phyloP scores from a whole-genome alignment of 92 coral and sea anemone species.

The Parazoanthus atlanticus region DNA sequence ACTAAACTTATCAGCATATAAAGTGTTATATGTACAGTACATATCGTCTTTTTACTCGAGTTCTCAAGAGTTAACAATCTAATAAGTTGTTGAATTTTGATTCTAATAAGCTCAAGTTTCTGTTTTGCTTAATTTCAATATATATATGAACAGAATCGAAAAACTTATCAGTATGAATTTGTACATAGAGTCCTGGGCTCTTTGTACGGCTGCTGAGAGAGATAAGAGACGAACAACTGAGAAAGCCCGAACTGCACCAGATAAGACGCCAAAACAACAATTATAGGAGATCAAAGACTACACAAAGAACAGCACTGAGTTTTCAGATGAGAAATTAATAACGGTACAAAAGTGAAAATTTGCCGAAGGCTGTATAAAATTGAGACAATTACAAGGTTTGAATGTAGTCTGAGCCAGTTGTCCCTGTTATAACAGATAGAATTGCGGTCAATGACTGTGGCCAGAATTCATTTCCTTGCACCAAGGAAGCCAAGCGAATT shows the following conservation, averaged over 20 bases:
- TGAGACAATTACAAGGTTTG: conserved; percentile 16
- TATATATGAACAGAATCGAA: neutral
- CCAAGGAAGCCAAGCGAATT: conserved; percentile 30
- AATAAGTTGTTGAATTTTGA: neutral
- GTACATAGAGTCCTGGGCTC: neutral
- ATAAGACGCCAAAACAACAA: neutral
- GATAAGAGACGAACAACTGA: neutral
- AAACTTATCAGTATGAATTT: neutral
- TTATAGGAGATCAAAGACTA: neutral
- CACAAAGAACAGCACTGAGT: neutral
- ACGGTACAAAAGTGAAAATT: conserved; percentile 3
- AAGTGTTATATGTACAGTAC: neutral
- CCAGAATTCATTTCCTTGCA: conserved; percentile 14
- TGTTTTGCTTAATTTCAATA: neutral
- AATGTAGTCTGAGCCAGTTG: conserved; percentile 4
- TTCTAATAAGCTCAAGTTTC: neutral
- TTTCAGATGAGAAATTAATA: conserved; percentile 27
- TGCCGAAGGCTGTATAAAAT: conserved; percentile 23
- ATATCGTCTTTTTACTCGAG: neutral
- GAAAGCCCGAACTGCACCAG: neutral
- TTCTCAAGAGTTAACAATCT: neutral
- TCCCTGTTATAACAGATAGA: neutral
- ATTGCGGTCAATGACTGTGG: conserved; percentile 6
- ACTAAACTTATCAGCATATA: neutral
- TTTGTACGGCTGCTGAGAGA: neutral